phyloP scores from a whole-genome alignment of 2,113 vertebrate species.

The Vulpes lagopus region DNA sequence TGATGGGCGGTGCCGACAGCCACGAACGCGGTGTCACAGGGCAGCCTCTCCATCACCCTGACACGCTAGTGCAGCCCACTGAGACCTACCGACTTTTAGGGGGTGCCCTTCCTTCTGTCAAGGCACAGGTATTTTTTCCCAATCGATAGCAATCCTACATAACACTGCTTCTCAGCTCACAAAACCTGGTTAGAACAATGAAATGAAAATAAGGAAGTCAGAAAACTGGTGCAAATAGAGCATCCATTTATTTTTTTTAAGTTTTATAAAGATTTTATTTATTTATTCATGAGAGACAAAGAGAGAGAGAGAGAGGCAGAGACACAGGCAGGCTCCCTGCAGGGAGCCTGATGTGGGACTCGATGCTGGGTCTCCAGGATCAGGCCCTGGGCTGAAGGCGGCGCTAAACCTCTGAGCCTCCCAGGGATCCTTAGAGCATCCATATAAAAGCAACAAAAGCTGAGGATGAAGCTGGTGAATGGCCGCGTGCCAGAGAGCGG shows the following conservation, averaged over 20 bases:
- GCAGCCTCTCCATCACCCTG: fast-evolving
- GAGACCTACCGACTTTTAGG: not conserved
- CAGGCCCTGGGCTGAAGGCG: no score
- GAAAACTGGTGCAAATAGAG: not conserved
- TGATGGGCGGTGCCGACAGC: not conserved
- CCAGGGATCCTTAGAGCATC: fast-evolving
- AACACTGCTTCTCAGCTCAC: not conserved
- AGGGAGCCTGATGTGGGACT: no score
- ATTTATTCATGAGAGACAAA: no score
- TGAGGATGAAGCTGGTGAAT: not conserved
- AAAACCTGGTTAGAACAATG: not conserved
- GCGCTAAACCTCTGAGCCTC: no score
- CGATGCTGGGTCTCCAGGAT: no score
- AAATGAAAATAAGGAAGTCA: not conserved
- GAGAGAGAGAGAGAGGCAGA: no score
- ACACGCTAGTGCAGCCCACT: fast-evolving
- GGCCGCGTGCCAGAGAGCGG: fast-evolving
- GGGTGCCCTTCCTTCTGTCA: not conserved
- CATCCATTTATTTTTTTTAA: fast-evolving
- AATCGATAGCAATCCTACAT: fast-evolving
- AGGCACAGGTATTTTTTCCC: not conserved
- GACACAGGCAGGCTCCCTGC: no score
- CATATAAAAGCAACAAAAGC: not conserved
- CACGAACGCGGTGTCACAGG: no score
- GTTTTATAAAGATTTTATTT: no score